These are phyloP conservation scores for Myrmophylax atrothorax DNA, from an alignment of 2,113 vertebrate genomes.

Conservation along the genomic window DNA sequence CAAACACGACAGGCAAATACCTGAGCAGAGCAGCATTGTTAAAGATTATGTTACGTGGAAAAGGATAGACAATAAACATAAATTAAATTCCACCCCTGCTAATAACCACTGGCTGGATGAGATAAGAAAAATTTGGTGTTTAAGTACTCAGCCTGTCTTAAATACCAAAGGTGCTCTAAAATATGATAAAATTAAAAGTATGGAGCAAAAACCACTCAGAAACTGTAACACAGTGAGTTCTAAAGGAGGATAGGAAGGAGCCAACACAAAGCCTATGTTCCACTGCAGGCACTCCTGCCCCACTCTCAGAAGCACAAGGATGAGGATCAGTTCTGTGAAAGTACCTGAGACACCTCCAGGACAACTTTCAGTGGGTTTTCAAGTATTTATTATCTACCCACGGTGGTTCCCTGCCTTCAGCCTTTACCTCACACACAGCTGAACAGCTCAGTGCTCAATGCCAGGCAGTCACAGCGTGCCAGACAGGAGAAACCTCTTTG, in stretches of 20 bases:
- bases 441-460: background rate
- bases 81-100: background rate
- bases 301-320: background rate
- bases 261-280: background rate
- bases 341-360: background rate
- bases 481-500: background rate
- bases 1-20: background rate
- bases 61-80: background rate
- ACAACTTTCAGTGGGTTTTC: background rate
- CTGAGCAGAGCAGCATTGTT: background rate
- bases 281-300: background rate
- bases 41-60: background rate
- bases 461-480: background rate
- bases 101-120: background rate
- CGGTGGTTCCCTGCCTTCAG: background rate
- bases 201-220: background rate
- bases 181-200: background rate
- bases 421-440: background rate
- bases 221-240: background rate
- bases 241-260: background rate
- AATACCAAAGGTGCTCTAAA: background rate
- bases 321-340: background rate
- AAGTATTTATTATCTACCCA: background rate
- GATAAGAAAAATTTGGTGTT: background rate
- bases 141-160: background rate